Conservation (phyloP, 2,888 invertebrate species). For the Neocrepidodera transversa region DNA sequence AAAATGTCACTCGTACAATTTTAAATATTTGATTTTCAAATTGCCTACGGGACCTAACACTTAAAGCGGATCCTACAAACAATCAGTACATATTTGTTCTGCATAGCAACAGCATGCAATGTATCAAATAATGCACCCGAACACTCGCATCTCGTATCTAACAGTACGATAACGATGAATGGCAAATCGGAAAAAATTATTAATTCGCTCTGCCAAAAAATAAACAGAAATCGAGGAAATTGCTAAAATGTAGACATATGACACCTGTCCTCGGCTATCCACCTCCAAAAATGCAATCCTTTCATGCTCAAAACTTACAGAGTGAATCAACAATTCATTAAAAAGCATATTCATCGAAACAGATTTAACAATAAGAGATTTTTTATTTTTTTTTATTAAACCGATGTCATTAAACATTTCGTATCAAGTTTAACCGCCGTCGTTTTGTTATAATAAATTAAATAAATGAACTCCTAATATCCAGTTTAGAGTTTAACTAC, state of each 20-base stretch:
- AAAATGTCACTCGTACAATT: too few relatives aligned
- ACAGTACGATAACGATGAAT: slow-evolving; percentile 3
- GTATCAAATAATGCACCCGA: slow-evolving; percentile 4
- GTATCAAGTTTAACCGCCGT: too few relatives aligned
- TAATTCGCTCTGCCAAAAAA: slow-evolving; percentile 39
- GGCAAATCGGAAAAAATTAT: slow-evolving; percentile 36
- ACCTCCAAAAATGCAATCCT: slow-evolving; percentile 31
- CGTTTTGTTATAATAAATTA: too few relatives aligned
- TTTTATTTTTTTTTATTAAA: too few relatives aligned
- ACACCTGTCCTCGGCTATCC: slow-evolving; percentile 45
- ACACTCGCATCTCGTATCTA: too few relatives aligned
- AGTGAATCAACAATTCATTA: slow-evolving; percentile 1
- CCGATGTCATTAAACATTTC: too few relatives aligned
- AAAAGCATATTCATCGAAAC: too few relatives aligned
- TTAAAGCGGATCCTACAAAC: slow-evolving; percentile 6
- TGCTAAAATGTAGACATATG: slow-evolving; percentile 39
- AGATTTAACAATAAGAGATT: too few relatives aligned
- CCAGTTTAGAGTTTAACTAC: too few relatives aligned
- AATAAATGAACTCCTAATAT: too few relatives aligned
- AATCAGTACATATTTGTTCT: slow-evolving; percentile 2
- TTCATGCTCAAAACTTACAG: slow-evolving; percentile 44
- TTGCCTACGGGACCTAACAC: slow-evolving; percentile 2
- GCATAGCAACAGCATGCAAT: neutral
- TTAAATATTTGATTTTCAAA: neutral
- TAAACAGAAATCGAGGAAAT: slow-evolving; percentile 41